These are phyloP conservation scores for Myathropa florea DNA, from an alignment of 2,888 invertebrate genomes.

Conservation along the genomic window DNA sequence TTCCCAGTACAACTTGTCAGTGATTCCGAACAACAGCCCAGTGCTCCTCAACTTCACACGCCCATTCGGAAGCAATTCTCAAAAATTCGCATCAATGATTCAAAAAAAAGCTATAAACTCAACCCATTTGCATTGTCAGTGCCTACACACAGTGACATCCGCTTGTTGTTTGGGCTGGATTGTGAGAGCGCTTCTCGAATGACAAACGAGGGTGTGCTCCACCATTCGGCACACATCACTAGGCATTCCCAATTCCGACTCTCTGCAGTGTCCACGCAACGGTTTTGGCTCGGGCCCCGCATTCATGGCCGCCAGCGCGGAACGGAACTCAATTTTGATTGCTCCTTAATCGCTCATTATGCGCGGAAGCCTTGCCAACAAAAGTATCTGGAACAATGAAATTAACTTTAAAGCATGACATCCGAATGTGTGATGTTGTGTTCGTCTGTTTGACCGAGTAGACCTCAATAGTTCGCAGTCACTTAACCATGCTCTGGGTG, in stretches of 20 bases:
- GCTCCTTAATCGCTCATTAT: constrained; percentile 64
- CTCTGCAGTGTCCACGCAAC: not conserved
- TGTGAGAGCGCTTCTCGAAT: not conserved
- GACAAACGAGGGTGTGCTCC: not conserved
- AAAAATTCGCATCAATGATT: not conserved
- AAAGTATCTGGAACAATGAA: constrained; percentile 50
- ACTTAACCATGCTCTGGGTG: constrained; percentile 38
- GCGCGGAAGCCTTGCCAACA: constrained; percentile 37
- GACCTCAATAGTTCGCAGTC: constrained; percentile 3
- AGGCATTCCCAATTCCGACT: constrained; percentile 24
- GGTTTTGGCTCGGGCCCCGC: not conserved
- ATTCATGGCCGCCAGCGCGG: constrained; percentile 36
- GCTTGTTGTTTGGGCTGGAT: not conserved
- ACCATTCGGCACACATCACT: constrained; percentile 30
- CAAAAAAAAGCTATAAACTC: not conserved
- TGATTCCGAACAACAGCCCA: no score
- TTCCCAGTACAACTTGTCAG: no score
- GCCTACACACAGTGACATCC: not conserved
- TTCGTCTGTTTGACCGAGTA: not conserved
- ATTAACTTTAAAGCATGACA: constrained; percentile 34
- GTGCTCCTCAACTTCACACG: not conserved
- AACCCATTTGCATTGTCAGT: not conserved
- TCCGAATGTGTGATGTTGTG: not conserved
- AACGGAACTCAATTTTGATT: constrained; percentile 65
- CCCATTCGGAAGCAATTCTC: not conserved